Conservation (phyloP, 2,797 vertebrate species). For the Mastacembelus armatus region DNA sequence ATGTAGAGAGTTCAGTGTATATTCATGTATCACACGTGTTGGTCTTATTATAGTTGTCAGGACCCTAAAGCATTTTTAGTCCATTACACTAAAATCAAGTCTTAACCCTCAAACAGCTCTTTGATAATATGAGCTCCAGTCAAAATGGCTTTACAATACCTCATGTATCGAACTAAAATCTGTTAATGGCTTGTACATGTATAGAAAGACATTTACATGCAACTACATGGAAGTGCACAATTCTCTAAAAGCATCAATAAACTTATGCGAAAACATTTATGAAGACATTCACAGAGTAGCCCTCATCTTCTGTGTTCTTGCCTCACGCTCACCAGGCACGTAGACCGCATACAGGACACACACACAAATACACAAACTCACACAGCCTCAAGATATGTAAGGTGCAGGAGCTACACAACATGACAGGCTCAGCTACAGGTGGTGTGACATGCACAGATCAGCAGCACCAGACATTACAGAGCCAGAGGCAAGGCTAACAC, state of each 20-base stretch:
- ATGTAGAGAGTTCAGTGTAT: background rate
- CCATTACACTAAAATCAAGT: too few relatives aligned
- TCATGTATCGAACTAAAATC: too few relatives aligned
- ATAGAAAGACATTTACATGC: too few relatives aligned
- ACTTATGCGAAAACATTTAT: background rate
- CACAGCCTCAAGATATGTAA: conserved; percentile 57
- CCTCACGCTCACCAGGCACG: background rate
- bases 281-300: background rate
- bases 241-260: background rate
- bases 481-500: conserved; percentile 54
- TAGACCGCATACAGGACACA: conserved; percentile 2
- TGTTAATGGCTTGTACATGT: too few relatives aligned
- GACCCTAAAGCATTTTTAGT: too few relatives aligned
- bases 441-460: conserved; percentile 57
- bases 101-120: too few relatives aligned
- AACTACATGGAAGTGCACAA: background rate
- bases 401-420: conserved; percentile 40
- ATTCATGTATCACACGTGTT: background rate
- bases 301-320: conserved; percentile 3
- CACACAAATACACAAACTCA: conserved; percentile 13
- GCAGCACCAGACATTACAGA: conserved; percentile 46
- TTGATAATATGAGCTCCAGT: too few relatives aligned
- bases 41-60: too few relatives aligned
- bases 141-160: too few relatives aligned
- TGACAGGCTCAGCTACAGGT: conserved; percentile 70